Evolutionary conservation across 2,888 invertebrate genomes (phyloP).

Genomic region (Acheta domesticus): DNA sequence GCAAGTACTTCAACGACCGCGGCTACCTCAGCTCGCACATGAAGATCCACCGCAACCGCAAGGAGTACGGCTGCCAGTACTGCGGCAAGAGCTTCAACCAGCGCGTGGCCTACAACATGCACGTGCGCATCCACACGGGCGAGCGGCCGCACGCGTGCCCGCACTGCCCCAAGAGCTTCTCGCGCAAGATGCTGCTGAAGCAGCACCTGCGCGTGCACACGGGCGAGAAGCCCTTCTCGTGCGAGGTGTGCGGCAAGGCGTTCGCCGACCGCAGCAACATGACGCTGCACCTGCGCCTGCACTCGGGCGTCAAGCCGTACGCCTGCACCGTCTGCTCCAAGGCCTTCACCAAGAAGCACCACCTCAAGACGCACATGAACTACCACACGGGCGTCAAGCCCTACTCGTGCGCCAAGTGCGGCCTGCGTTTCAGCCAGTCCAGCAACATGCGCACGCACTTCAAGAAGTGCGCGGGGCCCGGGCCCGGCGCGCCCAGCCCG

Average conservation of each 20-base stretch:
- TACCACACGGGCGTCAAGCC: constrained; percentile 82
- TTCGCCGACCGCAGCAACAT: constrained; percentile 83
- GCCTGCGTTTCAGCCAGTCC: constrained; percentile 74
- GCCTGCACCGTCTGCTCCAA: constrained; percentile 64
- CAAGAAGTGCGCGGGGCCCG: constrained; percentile 62
- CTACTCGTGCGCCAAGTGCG: constrained; percentile 69
- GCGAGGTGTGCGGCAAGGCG: constrained; percentile 76
- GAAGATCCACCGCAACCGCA: constrained; percentile 69
- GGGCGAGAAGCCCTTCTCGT: constrained; percentile 76
- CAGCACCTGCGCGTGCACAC: constrained; percentile 80
- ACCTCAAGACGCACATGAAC: constrained; percentile 78
- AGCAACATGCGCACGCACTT: constrained; percentile 84
- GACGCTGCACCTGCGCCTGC: constrained; percentile 75
- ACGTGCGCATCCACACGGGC: constrained; percentile 77
- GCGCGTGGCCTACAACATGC: constrained; percentile 84
- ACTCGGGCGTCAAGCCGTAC: constrained; percentile 78
- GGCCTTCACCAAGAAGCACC: constrained; percentile 82
- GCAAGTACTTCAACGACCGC: constrained; percentile 78
- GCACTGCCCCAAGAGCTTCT: constrained; percentile 77
- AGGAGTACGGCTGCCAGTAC: constrained; percentile 66
- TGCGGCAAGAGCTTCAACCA: constrained; percentile 84
- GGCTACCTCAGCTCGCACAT: constrained; percentile 81
- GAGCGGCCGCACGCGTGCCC: constrained; percentile 74
- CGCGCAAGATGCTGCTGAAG: constrained; percentile 78
- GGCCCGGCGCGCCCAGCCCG: not conserved